Evolutionary conservation across 2,113 vertebrate genomes (phyloP).

Genomic region (Brienomyrus longianalis): DNA sequence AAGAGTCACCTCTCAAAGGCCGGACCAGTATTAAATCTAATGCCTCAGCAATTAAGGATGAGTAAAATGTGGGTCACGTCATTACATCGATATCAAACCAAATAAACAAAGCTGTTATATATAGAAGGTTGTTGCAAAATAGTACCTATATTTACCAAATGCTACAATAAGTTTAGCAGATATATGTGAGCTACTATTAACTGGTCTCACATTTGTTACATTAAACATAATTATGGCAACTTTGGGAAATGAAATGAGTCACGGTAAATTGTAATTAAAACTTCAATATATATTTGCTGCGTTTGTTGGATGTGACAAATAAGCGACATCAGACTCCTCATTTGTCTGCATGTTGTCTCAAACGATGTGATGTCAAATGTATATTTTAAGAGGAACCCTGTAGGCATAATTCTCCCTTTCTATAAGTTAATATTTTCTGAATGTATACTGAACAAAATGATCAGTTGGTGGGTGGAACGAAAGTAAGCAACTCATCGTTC

Average conservation of each 20-base stretch:
- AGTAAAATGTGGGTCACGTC: not conserved
- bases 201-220: not conserved
- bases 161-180: not conserved
- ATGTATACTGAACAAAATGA: not conserved
- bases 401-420: not conserved
- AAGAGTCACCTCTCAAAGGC: not conserved
- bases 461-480: not conserved
- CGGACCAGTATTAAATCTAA: not conserved
- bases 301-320: not conserved
- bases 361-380: not conserved
- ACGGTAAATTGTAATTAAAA: not conserved
- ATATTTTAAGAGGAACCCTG: not conserved
- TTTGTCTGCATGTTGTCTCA: not conserved
- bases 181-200: not conserved
- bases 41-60: not conserved
- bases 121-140: not conserved
- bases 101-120: not conserved
- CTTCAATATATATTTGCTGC: not conserved
- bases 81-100: not conserved
- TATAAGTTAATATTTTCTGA: not conserved
- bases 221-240: not conserved
- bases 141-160: not conserved
- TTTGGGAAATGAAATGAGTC: not conserved
- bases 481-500: not conserved
- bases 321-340: not conserved